These are phyloP conservation scores for Stenotaenia linearis DNA, from an alignment of 2,888 invertebrate species.

Conservation along the genomic window DNA sequence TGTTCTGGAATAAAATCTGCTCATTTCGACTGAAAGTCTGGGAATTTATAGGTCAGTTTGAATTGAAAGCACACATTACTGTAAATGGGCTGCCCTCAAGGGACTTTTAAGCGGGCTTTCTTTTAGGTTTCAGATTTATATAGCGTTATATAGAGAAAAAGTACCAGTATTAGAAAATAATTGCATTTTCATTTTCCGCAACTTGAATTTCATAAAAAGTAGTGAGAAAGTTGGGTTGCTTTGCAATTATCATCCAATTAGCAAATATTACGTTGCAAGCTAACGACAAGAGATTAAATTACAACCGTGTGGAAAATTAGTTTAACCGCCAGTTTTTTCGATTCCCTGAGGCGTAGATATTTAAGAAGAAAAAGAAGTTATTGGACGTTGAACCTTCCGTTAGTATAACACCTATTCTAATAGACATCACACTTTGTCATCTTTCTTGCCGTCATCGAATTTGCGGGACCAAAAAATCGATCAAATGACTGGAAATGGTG, in stretches of 20 bases:
- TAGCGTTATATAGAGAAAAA: neutral
- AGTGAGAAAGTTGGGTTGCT: neutral
- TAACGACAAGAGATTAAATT: neutral
- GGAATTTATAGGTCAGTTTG: neutral
- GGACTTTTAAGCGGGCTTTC: neutral
- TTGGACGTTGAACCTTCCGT: neutral
- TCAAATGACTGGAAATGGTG: conserved; percentile 22
- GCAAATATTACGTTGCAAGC: neutral
- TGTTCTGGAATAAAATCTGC: too few relatives aligned
- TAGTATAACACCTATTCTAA: neutral
- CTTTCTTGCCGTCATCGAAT: conserved; percentile 19
- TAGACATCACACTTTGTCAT: conserved; percentile 8
- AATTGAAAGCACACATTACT: neutral
- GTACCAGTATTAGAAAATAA: neutral
- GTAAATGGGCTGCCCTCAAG: neutral
- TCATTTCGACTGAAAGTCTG: neutral
- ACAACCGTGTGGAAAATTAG: neutral
- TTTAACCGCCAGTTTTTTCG: neutral
- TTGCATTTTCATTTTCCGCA: neutral
- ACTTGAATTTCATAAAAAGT: neutral
- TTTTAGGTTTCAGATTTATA: neutral
- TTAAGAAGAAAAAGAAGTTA: neutral
- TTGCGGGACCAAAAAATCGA: conserved; percentile 5
- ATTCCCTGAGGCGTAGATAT: neutral
- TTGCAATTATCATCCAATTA: conserved; percentile 11